phyloP scores from a whole-genome alignment of 1,140 invertebrate species.

The Drosophila nikananu region DNA sequence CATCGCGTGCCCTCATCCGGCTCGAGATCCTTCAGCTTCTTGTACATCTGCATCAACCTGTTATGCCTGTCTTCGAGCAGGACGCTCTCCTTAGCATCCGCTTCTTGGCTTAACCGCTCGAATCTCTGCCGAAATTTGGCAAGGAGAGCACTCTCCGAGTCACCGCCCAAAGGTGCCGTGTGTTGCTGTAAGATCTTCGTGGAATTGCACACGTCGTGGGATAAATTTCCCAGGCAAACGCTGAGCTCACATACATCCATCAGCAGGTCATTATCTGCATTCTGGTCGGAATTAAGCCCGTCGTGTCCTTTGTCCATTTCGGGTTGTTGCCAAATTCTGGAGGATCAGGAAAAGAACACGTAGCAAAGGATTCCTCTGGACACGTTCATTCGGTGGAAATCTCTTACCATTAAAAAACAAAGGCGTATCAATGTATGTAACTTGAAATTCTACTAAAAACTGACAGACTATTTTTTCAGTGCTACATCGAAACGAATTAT shows the following conservation, averaged over 20 bases:
- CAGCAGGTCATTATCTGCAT: neutral
- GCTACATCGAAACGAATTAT: slow-evolving; percentile 19
- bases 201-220: slow-evolving; percentile 4
- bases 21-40: slow-evolving; percentile 19
- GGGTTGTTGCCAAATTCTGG: neutral
- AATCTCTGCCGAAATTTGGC: slow-evolving; percentile 29
- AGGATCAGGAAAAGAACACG: too few relatives aligned
- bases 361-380: neutral
- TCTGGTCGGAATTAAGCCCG: neutral
- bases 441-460: slow-evolving; percentile 3
- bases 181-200: neutral
- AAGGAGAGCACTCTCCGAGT: slow-evolving; percentile 1
- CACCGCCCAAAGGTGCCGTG: too few relatives aligned
- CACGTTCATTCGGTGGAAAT: neutral
- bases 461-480: slow-evolving; percentile 19
- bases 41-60: slow-evolving; percentile 43
- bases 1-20: neutral
- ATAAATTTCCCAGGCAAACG: slow-evolving; percentile 11
- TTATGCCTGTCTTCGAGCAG: slow-evolving; percentile 5
- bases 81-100: neutral
- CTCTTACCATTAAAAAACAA: slow-evolving; percentile 10
- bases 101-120: neutral
- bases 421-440: slow-evolving; percentile 4
- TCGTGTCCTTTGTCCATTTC: neutral
- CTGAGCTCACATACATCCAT: slow-evolving; percentile 21